phyloP scores from a whole-genome alignment of 2,797 vertebrate species.

The Rhinichthys osculus region DNA sequence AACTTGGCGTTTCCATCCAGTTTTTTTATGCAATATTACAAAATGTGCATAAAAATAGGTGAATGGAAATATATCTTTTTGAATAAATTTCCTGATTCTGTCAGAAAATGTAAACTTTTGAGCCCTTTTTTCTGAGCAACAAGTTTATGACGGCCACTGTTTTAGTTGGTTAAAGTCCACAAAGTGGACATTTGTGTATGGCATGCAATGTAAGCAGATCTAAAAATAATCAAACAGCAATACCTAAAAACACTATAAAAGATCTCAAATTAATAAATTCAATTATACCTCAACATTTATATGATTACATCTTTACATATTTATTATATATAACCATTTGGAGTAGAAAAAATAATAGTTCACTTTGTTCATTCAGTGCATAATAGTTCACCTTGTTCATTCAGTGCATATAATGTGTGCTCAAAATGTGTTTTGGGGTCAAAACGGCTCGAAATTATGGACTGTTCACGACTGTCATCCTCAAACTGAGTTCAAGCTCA shows the following conservation, averaged over 20 bases:
- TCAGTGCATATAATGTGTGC: not conserved
- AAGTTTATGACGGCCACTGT: not conserved
- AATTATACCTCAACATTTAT: not conserved
- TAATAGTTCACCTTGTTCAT: not conserved
- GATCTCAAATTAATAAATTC: not conserved
- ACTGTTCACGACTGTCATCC: not conserved
- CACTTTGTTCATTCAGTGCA: not conserved
- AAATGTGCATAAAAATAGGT: no score
- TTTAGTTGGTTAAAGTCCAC: not conserved
- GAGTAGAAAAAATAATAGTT: not conserved
- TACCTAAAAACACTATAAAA: not conserved
- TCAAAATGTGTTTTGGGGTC: not conserved
- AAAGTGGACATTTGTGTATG: not conserved
- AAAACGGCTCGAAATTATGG: not conserved
- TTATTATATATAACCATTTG: rapidly evolving
- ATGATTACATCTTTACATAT: not conserved
- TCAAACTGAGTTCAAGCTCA: not conserved
- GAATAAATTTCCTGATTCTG: not conserved
- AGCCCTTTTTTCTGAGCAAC: not conserved
- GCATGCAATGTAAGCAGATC: not conserved
- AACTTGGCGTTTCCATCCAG: not conserved
- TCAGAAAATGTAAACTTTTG: not conserved
- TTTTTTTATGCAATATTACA: no score
- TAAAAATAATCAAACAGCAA: not conserved
- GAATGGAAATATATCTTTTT: not conserved